Base-by-base conservation (phyloP, 2,888 invertebrate genomes). In the Lycaena phlaeas region DNA sequence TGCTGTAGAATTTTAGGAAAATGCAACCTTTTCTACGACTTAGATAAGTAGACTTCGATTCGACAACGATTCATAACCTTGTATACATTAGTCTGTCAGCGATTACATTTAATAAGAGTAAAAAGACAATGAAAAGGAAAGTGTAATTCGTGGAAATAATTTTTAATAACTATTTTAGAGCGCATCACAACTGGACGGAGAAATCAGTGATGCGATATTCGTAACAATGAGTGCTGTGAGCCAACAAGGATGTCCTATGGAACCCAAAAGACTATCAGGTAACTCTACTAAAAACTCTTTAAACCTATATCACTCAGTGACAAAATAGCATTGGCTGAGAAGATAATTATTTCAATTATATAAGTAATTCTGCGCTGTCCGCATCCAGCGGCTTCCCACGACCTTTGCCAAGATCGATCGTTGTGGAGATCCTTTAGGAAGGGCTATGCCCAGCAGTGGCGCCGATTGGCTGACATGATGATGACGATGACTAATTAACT, bases 241-340 rank as follows among this genome's bases (percentile, higher is more conserved):
- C 39, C 89, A 89, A 53, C 88, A 89, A 61, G 88, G 88, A 1
- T 72, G 86, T 15, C 56, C 69, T 1, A 62, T 82, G 39, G 79
- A 87, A 48, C 87, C 88, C 0, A 62, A 55, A 12, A 59, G 60
- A 43, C 48, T 64, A 12, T 65, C 77, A 54, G 77, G 77, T 40
- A 10, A 27, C n/a, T 10, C 22, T 1, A n/a, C 2, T 3, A 14
- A 9, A 17, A 10, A 15, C 4, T 14, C 26, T 4, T 5, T 18
- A 4, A 18, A 5, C 18, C 18, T 4, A 3, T 4, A 18, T 3
- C 5, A 18, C 18, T 18, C 18, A n/a, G n/a, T 18, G 18, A 18
- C 18, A 18, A 18, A 4, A 4, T 4, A 18, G 5, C 3, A 18
- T 18, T 18, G 18, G 5, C n/a, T n/a, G n/a, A n/a, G n/a, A 18